phyloP scores from a whole-genome alignment of 2,797 vertebrate species.

The Bucorvus abyssinicus region DNA sequence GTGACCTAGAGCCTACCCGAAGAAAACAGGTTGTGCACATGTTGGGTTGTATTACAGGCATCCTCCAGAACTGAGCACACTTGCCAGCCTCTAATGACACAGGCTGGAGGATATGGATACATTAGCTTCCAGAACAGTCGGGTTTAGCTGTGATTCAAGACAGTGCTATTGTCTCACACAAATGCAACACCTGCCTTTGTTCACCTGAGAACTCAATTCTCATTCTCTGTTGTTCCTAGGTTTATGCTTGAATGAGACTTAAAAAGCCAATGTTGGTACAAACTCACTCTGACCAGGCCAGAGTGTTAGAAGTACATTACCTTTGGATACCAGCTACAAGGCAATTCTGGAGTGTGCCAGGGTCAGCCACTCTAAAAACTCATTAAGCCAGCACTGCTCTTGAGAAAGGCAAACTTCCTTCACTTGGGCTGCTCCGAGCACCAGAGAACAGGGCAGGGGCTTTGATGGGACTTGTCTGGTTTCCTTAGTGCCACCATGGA shows the following conservation, averaged over 20 bases:
- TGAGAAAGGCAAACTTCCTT: background rate
- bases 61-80: background rate
- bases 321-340: background rate
- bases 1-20: background rate
- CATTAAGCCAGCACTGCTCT: background rate
- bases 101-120: fast-evolving
- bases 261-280: background rate
- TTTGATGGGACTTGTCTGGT: background rate
- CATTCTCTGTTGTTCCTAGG: background rate
- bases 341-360: background rate
- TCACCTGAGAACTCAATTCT: background rate
- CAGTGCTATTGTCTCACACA: background rate
- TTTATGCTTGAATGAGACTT: background rate
- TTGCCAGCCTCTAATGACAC: background rate
- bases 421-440: background rate
- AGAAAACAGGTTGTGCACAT: background rate
- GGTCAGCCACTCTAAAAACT: background rate
- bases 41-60: background rate
- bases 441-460: background rate
- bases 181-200: background rate
- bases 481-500: background rate
- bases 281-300: background rate
- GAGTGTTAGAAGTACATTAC: background rate
- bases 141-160: background rate
- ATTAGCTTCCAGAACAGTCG: background rate